Evolutionary conservation across 2,113 vertebrate species (phyloP).

Genomic region (Odobenus rosmarus): DNA sequence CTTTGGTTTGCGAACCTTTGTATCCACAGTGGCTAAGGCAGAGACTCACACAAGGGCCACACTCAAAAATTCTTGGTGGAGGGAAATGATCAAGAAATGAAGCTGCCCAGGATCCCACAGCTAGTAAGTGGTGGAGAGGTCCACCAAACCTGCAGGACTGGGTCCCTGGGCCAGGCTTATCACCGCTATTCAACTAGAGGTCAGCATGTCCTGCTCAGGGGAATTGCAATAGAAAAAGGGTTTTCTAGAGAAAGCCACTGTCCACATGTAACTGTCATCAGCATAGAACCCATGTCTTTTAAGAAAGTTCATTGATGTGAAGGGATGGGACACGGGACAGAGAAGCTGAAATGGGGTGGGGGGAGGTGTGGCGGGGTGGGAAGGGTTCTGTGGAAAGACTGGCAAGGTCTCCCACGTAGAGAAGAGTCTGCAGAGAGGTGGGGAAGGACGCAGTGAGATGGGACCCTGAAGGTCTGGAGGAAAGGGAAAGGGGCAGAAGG

Average conservation of each 20-base stretch:
- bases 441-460: neutral
- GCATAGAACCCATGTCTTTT: neutral
- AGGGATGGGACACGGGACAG: neutral
- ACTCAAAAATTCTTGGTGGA: neutral
- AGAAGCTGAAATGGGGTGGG: neutral
- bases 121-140: neutral
- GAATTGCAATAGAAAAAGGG: neutral
- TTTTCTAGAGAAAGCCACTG: neutral
- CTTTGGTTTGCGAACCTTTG: neutral
- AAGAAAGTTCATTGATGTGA: neutral
- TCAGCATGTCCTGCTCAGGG: neutral
- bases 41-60: neutral
- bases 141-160: neutral
- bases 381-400: neutral
- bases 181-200: neutral
- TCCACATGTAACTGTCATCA: neutral
- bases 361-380: neutral
- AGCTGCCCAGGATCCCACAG: accelerated
- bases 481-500: neutral
- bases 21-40: neutral
- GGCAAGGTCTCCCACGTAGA: neutral
- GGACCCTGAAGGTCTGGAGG: neutral
- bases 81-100: neutral
- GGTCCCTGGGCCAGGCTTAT: neutral
- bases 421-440: neutral